These are phyloP conservation scores for Drosophila peninsularis DNA, from an alignment of 2,888 invertebrate genomes.

Conservation along the genomic window DNA sequence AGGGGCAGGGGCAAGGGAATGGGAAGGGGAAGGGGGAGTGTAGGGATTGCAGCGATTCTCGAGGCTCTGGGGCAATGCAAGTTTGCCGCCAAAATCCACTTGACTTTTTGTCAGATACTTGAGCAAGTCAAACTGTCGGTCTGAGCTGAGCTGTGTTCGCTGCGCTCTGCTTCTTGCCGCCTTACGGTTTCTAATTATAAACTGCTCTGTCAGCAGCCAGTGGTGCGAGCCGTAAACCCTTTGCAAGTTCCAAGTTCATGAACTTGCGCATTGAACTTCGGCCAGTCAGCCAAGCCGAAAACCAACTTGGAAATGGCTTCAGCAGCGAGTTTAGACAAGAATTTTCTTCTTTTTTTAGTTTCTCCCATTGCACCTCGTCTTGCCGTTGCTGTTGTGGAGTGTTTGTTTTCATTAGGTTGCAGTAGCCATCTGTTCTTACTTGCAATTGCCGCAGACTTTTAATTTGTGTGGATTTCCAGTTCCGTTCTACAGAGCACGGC, in stretches of 20 bases:
- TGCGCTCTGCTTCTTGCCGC: slow-evolving; percentile 22
- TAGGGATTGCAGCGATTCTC: slow-evolving; percentile 14
- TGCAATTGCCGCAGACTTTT: slow-evolving; percentile 69
- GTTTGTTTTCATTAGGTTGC: slow-evolving; percentile 73
- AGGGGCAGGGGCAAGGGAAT: not conserved
- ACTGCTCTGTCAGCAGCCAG: slow-evolving; percentile 72
- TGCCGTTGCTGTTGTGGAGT: slow-evolving; percentile 47
- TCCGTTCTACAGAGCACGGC: slow-evolving; percentile 43
- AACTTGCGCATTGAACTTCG: slow-evolving; percentile 79
- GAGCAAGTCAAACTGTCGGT: slow-evolving; percentile 58
- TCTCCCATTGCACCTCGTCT: slow-evolving; percentile 13
- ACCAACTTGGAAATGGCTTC: slow-evolving; percentile 64
- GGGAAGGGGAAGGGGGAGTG: not conserved
- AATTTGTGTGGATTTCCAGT: slow-evolving; percentile 73
- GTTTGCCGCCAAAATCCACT: slow-evolving; percentile 74
- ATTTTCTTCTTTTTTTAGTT: slow-evolving; percentile 40
- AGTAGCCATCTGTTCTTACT: slow-evolving; percentile 68
- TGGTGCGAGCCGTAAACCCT: slow-evolving; percentile 53
- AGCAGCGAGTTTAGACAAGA: slow-evolving; percentile 51
- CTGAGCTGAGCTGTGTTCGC: slow-evolving; percentile 32
- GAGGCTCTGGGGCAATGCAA: slow-evolving; percentile 52
- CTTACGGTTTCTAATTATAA: slow-evolving; percentile 73
- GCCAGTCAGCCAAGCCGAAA: slow-evolving; percentile 61
- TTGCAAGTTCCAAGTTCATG: slow-evolving; percentile 77
- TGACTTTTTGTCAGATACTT: slow-evolving; percentile 71